Evolutionary conservation across 2,797 vertebrate species (phyloP).

Genomic region (Mus minutoides): DNA sequence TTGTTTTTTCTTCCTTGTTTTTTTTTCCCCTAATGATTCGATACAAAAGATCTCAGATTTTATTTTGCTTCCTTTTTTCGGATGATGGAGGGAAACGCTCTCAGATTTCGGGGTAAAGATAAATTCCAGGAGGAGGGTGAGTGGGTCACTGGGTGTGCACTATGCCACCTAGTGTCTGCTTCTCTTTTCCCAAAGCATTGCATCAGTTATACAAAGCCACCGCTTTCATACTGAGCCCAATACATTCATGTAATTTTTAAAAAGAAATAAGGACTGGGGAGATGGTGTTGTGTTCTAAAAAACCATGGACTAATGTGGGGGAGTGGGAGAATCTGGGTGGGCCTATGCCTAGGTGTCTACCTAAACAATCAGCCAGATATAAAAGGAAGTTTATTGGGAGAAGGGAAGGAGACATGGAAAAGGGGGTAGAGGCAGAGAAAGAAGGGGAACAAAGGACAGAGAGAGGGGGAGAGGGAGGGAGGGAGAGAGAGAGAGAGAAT

Average conservation of each 20-base stretch:
- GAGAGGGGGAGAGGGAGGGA: too few species aligned
- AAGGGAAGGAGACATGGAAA: not conserved
- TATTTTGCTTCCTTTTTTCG: slow-evolving; percentile 3
- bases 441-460: too few species aligned
- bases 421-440: too few species aligned
- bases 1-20: not conserved
- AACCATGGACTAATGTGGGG: not conserved
- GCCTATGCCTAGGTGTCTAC: not conserved
- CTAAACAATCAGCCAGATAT: not conserved
- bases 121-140: not conserved
- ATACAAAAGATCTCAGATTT: slow-evolving; percentile 32
- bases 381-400: not conserved
- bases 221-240: not conserved
- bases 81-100: not conserved
- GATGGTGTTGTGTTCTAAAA: not conserved
- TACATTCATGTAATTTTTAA: not conserved
- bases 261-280: too few species aligned
- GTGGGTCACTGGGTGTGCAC: not conserved
- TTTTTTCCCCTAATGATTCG: slow-evolving; percentile 18
- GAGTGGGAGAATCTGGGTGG: not conserved
- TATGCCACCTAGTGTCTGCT: not conserved
- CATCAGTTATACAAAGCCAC: not conserved
- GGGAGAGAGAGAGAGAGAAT: too few species aligned
- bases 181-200: not conserved
- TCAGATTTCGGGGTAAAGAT: slow-evolving; percentile 19